Conservation (phyloP, 2,113 vertebrate genomes). For the Spermophilus dauricus region DNA sequence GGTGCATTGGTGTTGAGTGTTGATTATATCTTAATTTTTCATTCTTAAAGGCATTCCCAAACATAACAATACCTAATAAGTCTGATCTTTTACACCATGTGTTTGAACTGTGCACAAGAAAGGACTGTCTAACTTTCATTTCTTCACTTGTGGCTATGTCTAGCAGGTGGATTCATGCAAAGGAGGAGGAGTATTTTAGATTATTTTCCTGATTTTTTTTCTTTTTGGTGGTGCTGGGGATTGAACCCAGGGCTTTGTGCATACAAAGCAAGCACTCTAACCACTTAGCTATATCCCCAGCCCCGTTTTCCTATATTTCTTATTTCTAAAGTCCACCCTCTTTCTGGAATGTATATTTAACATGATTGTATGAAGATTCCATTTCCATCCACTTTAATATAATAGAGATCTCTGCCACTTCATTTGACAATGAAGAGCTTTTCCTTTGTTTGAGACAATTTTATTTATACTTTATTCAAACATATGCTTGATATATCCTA, state of each 20-base stretch:
- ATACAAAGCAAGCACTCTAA: too few relatives aligned
- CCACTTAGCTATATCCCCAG: too few relatives aligned
- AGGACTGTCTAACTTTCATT: background rate
- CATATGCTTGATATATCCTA: background rate
- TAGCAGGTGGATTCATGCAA: background rate
- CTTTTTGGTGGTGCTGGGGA: too few relatives aligned
- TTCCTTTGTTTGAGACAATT: background rate
- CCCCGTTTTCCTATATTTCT: background rate
- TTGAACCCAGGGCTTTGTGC: too few relatives aligned
- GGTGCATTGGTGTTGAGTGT: slow-evolving; percentile 85
- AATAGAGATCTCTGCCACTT: background rate
- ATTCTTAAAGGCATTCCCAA: slow-evolving; percentile 76
- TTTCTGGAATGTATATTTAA: slow-evolving; percentile 64
- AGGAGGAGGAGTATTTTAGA: background rate
- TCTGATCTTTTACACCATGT: slow-evolving; percentile 60
- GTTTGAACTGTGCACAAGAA: background rate
- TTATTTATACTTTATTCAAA: background rate
- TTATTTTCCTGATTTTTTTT: slow-evolving; percentile 6
- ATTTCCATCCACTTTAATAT: background rate
- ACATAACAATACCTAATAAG: slow-evolving; percentile 79
- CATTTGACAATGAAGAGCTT: background rate
- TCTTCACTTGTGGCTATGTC: background rate
- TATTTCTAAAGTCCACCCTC: slow-evolving; percentile 25
- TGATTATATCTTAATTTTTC: slow-evolving; percentile 84
- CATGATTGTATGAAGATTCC: background rate